Base-by-base conservation (phyloP, 2,113 vertebrate genomes). In the Ceyx cyanopectus region DNA sequence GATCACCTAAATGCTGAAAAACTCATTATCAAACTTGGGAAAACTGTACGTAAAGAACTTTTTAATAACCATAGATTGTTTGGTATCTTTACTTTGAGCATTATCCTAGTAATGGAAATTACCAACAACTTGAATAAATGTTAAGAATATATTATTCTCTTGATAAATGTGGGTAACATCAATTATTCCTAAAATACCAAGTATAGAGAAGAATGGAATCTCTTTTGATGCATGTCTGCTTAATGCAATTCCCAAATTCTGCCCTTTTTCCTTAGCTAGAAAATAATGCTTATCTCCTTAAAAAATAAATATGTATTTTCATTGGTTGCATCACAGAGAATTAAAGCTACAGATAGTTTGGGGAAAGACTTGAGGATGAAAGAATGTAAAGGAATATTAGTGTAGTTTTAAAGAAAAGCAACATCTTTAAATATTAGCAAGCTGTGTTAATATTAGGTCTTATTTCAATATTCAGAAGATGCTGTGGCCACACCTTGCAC, bases 1-100 rank as follows among this genome's bases (percentile, higher is more conserved):
- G 95, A 96, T 50, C 98, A 99, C 81, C 96, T 98, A 50, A 97
- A 98, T 89, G 96, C 98, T 60, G 99, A 99, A 95, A 99, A 98
- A 93, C 95, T 96, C 20, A 96, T 99, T 65, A 96, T 97, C 24
- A 99, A 99, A 96, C 93, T 98, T 74, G 99, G 99, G 5, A 99
- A 98, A 98, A 98, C 96, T 5, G 99, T 99, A 90, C 78, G 98
- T 98, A 73, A 81, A 77, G 7, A 56, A 29, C 10, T 20, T 57
- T 6, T 50, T n/a, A 5, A 18, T 66, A 32, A 53, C 63, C 81
- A 84, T 56, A 56, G 7, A 2, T 87, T 73, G 3, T 5, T 90
- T 77, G 43, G 1, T 74, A 16, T 32, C 70, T 67, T 80, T 61
- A 57, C 30, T 73, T 70, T n/a, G 3, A 84, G 22, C 6, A 51